Evolutionary conservation across 2,888 invertebrate genomes (phyloP).

Genomic region (Drosophila neonasuta): DNA sequence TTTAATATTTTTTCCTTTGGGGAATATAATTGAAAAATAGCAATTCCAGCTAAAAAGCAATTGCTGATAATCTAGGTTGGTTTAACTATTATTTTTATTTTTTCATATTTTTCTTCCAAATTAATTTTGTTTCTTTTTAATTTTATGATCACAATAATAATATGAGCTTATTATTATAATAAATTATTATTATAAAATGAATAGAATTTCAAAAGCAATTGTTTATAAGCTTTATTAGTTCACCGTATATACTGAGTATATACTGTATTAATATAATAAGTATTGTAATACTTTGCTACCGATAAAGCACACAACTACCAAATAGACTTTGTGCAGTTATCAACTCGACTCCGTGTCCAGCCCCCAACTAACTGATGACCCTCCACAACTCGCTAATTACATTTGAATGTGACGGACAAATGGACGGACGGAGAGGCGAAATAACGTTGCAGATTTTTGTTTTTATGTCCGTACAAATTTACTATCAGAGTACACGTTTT

Average conservation of each 20-base stretch:
- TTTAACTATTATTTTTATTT: no score
- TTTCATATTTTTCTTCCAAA: no score
- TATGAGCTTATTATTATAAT: no score
- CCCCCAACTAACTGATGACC: constrained; percentile 5
- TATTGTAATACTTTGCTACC: neutral
- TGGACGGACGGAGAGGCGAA: neutral
- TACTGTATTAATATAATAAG: neutral
- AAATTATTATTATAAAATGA: no score
- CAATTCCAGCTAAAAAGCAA: no score
- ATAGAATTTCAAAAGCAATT: no score
- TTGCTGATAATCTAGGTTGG: no score
- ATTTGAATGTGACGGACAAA: constrained; percentile 44
- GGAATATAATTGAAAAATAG: no score
- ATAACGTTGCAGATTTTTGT: constrained; percentile 46
- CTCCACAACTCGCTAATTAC: constrained; percentile 55
- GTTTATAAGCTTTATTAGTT: neutral
- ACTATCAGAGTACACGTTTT: constrained; percentile 55
- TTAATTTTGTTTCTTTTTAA: no score
- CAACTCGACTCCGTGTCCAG: neutral
- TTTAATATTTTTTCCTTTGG: no score
- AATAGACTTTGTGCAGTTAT: neutral
- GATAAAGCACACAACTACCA: neutral
- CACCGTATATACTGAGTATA: neutral
- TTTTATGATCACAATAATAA: no score
- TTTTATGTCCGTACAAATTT: constrained; percentile 55